A percentile compares a stretch with the other conserved stretches of the same genome.
phyloP scores from a whole-genome alignment of 2,797 vertebrate species.

The Apodemus agrarius region DNA sequence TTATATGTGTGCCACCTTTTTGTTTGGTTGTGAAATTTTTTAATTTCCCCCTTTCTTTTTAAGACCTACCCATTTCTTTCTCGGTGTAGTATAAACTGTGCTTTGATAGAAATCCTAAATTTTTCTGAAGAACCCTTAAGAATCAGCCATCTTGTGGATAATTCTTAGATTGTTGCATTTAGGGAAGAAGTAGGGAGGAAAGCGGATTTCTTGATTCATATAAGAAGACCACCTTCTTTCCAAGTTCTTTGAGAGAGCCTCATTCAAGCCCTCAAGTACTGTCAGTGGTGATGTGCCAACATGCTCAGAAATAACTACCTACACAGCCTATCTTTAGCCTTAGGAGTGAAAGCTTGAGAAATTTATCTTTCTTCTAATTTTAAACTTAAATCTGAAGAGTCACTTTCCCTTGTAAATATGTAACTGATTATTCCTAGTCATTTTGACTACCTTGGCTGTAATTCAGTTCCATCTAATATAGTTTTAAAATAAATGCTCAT shows the following conservation, averaged over 20 bases:
- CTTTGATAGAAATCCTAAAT: background rate
- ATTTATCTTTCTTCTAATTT: constrained; percentile 71
- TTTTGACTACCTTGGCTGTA: constrained; percentile 62
- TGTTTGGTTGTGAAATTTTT: background rate
- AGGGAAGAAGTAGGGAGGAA: background rate
- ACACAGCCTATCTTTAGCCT: constrained; percentile 69
- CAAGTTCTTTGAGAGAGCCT: constrained; percentile 46
- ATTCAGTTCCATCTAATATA: constrained; percentile 59
- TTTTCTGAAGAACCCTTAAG: background rate
- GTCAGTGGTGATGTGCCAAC: constrained; percentile 42
- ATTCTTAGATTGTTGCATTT: constrained; percentile 37
- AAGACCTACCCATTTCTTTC: background rate
- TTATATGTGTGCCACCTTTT: background rate
- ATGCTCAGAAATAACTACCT: constrained; percentile 69
- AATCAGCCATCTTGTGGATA: background rate
- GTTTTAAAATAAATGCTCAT: constrained; percentile 62
- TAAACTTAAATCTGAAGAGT: constrained; percentile 67
- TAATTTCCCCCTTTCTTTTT: background rate
- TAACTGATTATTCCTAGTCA: constrained; percentile 59
- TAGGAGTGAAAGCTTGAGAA: constrained; percentile 69
- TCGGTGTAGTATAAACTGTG: background rate
- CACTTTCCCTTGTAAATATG: constrained; percentile 29
- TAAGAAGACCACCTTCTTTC: constrained; percentile 48
- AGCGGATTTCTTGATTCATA: constrained; percentile 46
- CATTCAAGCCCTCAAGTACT: constrained; percentile 61